Evolutionary conservation across 1,140 invertebrate species (phyloP).

Genomic region (Zaprionus camerounensis): DNA sequence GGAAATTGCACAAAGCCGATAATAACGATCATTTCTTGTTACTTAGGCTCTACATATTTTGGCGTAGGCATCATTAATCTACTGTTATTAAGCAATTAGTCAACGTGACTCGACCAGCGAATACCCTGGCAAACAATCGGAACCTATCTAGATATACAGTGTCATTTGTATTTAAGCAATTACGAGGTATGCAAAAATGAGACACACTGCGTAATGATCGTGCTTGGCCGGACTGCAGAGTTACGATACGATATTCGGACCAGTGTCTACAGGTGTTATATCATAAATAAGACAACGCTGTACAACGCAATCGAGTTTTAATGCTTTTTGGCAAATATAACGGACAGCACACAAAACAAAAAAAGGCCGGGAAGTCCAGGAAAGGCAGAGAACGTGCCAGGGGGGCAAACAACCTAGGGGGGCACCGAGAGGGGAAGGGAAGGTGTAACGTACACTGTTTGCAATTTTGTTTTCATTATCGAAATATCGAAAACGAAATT

Average conservation of each 20-base stretch:
- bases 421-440: background rate
- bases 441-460: slow-evolving; percentile 16
- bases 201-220: background rate
- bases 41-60: background rate
- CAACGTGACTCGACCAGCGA: background rate
- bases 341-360: background rate
- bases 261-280: slow-evolving; percentile 51
- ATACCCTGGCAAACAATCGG: background rate
- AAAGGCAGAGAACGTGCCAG: slow-evolving; percentile 53
- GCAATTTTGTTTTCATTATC: slow-evolving; percentile 74
- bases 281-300: slow-evolving; percentile 68
- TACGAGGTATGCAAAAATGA: background rate
- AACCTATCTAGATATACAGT: background rate
- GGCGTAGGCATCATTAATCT: background rate
- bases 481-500: slow-evolving; percentile 65
- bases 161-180: background rate
- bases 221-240: background rate
- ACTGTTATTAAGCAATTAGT: background rate
- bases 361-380: slow-evolving; percentile 71
- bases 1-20: background rate
- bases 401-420: slow-evolving; percentile 4
- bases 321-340: slow-evolving; percentile 69
- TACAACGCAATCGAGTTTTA: slow-evolving; percentile 56
- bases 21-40: background rate
- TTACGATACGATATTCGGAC: slow-evolving; percentile 8